Base-by-base conservation (phyloP, 2,888 invertebrate species). In the Polymixis lichenea region DNA sequence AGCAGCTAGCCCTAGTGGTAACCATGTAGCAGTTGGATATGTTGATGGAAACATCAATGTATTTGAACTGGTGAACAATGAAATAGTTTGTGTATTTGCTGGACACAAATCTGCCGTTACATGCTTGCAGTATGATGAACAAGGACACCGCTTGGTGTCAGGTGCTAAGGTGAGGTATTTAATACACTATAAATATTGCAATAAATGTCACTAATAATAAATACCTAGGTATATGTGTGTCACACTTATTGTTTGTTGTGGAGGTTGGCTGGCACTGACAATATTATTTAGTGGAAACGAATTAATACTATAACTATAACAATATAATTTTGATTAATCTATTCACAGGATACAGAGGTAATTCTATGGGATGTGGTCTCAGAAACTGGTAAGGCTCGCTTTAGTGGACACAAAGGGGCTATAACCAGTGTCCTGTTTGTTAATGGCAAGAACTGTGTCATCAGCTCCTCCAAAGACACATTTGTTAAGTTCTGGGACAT, bases 401-500 rank as follows among this genome's bases (percentile, higher is more conserved):
- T 99, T 80, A 98, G 98, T 90, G 99, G 99, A 0, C 99, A 99
- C 94, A 99, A 99, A 93, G 99, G 98, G 32, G 97, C 97, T 0
- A 97, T 99, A 28, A 99, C 99, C 0, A 98, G 98, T 95, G 95
- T 98, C 0, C 95, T 97, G 13, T 98, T 98, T 89, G 97, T 98
- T 93, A 97, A 97, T 76, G 96, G 97, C 75, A 97, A 97, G 85
- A 97, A 98, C 86, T 97, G 98, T 83, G 93, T 99, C 15, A 97
- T 99, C 13, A 98, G 98, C 88, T 97, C 98, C 56, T 99, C 99
- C 0, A 99, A 99, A 93, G 99, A 99, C 93, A 98, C 98, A 15
- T 98, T 98, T 92, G 97, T 99, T 0, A 99, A 99, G 94, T 99
- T 99, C 93, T 99, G 99, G 99, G 99, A 99, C 93, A 97, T 99